A percentile compares a stretch with the other conserved stretches of the same genome.
These are phyloP conservation scores for Andrena camellia DNA, from an alignment of 2,888 invertebrate species.

Conservation along the genomic window DNA sequence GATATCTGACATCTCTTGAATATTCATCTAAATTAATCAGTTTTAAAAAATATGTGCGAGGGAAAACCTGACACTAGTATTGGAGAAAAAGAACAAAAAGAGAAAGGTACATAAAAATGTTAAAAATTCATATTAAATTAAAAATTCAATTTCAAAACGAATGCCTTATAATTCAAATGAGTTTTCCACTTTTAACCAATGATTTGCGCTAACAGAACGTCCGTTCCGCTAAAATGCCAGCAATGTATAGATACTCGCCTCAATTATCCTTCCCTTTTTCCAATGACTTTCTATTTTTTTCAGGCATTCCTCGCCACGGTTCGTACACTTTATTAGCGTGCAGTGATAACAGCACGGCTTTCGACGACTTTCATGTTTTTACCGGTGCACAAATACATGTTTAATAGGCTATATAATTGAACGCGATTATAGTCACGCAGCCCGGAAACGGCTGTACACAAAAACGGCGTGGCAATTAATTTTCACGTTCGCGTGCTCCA, in stretches of 20 bases:
- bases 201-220: background rate
- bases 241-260: constrained; percentile 5
- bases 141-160: too few species aligned
- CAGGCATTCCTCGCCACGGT: constrained; percentile 48
- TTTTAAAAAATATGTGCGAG: too few species aligned
- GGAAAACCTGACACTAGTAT: too few species aligned
- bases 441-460: background rate
- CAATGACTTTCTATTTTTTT: constrained; percentile 30
- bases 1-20: too few species aligned
- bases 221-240: constrained; percentile 16
- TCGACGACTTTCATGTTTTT: constrained; percentile 10
- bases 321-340: constrained; percentile 27
- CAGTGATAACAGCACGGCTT: constrained; percentile 28
- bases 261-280: constrained; percentile 25
- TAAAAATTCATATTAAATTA: too few species aligned
- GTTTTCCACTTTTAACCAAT: constrained; percentile 7
- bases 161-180: too few species aligned
- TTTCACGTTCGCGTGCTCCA: background rate
- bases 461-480: constrained; percentile 10
- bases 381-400: background rate
- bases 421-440: constrained; percentile 11
- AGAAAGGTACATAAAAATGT: too few species aligned
- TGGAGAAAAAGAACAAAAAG: too few species aligned
- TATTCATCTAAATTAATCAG: too few species aligned
- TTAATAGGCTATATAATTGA: constrained; percentile 28